Base-by-base conservation (phyloP, 2,113 vertebrate genomes). In the Heloderma charlesbogerti region DNA sequence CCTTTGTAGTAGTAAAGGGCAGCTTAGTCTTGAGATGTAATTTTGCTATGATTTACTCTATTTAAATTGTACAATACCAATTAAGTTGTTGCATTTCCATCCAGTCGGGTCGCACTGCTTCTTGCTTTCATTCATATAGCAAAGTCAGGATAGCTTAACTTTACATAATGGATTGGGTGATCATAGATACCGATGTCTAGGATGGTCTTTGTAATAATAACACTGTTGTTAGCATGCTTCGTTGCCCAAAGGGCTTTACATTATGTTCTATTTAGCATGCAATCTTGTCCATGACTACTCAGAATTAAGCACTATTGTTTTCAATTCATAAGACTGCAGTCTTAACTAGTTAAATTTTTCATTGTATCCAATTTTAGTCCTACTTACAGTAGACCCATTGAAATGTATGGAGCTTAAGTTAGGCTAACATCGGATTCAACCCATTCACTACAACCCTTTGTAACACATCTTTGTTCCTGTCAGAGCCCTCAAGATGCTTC, bases 81-180 rank as follows among this genome's bases (percentile, higher is more conserved):
- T 27, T 90, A 74, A 31, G 1, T 16, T 29, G 83, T 92, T 91
- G 81, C n/a, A 88, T 71, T 86, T n/a, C 90, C 10, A 67, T 72
- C 31, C 13, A 93, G 90, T 82, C 43, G 25, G 43, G 1, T 0
- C 82, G 71, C 88, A 12, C 15, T 88, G 43, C 37, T 91, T 40
- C 34, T 10, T 31, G 6, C 3, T 84, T 2, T 88, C 25, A 87
- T 27, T 8, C 48, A 51, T 8, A 51, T 51, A 51, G 3, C 48
- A 51, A 8, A 51, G 8, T 51, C 48, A 51, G 48, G 48, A 51
- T 51, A 51, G 48, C 48, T 51, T 51, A 51, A 51, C 48, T 51
- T 79, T 79, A 31, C 48, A 51, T 25, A 79, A 51, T 79, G 37
- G 75, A 45, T 25, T 78, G 40, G 43, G 45, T 51, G 51, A 54